These are phyloP conservation scores for Panorpa germanica DNA, from an alignment of 2,888 invertebrate genomes.

Conservation along the genomic window DNA sequence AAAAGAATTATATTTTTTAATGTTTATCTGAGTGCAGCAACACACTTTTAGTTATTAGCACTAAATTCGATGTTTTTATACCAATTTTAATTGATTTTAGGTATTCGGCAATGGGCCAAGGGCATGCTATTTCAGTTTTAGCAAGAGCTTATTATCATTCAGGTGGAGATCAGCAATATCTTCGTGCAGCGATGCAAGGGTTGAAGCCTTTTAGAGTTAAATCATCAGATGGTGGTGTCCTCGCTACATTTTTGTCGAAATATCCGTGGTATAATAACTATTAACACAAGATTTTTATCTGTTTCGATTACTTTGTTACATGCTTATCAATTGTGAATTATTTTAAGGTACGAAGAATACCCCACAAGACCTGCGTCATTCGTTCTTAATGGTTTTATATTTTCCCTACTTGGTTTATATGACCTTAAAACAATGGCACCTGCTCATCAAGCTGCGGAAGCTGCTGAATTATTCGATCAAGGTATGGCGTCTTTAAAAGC, in stretches of 20 bases:
- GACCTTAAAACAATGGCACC: conserved; percentile 76
- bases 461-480: conserved; percentile 58
- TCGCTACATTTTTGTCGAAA: conserved; percentile 68
- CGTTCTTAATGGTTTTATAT: conserved; percentile 97
- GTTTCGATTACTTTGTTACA: too few relatives aligned
- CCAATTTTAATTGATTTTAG: conserved; percentile 20
- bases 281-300: too few relatives aligned
- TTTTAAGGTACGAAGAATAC: conserved; percentile 84
- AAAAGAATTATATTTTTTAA: conserved; percentile 17
- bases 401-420: conserved; percentile 87
- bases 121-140: conserved; percentile 89
- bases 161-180: conserved; percentile 50
- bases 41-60: background rate
- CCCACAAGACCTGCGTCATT: conserved; percentile 89
- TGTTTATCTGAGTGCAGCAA: background rate
- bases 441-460: conserved; percentile 45
- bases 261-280: conserved; percentile 64
- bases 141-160: conserved; percentile 78
- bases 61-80: too few relatives aligned
- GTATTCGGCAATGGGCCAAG: conserved; percentile 98
- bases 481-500: conserved; percentile 75
- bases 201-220: conserved; percentile 58
- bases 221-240: conserved; percentile 61
- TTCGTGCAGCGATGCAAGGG: conserved; percentile 66
- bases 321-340: background rate